These are phyloP conservation scores for Ephialtes manifestator DNA, from an alignment of 2,888 invertebrate species.

Conservation along the genomic window DNA sequence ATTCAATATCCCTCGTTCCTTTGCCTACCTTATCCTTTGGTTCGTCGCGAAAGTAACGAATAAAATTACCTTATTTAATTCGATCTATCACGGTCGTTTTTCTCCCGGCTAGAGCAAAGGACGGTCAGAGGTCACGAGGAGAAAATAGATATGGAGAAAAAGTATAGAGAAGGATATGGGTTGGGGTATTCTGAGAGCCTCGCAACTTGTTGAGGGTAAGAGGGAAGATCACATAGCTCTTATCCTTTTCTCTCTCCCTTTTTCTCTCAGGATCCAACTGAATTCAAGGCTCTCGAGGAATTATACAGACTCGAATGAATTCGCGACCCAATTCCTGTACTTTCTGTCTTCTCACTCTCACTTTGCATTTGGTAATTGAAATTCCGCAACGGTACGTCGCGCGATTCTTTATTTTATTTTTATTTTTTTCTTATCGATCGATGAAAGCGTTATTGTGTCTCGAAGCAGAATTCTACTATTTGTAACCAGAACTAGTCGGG, in stretches of 20 bases:
- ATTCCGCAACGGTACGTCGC: conserved; percentile 14
- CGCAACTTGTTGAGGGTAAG: conserved; percentile 27
- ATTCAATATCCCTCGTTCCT: neutral
- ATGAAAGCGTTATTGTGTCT: neutral
- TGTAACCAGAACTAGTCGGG: too few relatives aligned
- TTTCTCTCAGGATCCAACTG: neutral
- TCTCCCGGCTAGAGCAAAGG: neutral
- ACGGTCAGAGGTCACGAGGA: neutral
- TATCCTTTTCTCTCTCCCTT: conserved; percentile 2
- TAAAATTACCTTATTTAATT: conserved; percentile 16
- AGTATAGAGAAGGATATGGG: neutral
- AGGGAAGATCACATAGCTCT: conserved; percentile 1
- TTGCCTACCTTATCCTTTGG: neutral
- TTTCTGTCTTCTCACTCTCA: conserved; percentile 17
- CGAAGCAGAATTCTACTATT: neutral
- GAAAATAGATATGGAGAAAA: conserved; percentile 12
- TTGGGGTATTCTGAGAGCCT: neutral
- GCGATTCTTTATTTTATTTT: neutral
- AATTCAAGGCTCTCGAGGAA: conserved; percentile 20
- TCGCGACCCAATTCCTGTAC: conserved; percentile 28
- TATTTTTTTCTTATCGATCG: neutral
- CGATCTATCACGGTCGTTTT: conserved; percentile 7
- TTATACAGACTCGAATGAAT: conserved; percentile 21
- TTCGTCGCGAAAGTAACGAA: conserved; percentile 2
- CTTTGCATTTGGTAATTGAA: conserved; percentile 44